Conservation (phyloP, 2,113 vertebrate genomes). For the Alexandromys fortis region DNA sequence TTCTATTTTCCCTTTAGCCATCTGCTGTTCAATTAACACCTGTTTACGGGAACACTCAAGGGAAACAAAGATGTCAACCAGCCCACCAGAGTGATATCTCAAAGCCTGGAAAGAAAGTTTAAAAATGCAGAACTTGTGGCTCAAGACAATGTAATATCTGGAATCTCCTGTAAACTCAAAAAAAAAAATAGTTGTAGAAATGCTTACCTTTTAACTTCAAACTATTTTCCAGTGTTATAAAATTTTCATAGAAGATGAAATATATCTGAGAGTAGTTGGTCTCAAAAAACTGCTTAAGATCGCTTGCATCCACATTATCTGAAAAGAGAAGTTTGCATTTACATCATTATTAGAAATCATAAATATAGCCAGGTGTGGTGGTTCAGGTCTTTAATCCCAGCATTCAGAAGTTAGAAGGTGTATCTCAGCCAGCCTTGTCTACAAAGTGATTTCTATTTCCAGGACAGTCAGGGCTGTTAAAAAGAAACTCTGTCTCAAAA, state of each 20-base stretch:
- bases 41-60: neutral
- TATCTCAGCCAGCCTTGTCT: neutral
- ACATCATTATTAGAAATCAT: slow-evolving; percentile 37
- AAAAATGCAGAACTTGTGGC: neutral
- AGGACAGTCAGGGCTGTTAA: neutral
- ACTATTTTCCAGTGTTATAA: slow-evolving; percentile 98
- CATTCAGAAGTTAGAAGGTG: neutral
- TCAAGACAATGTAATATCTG: neutral
- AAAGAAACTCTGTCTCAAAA: neutral
- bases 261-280: slow-evolving; percentile 98
- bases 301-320: slow-evolving; percentile 96
- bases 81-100: neutral
- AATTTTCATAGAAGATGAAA: slow-evolving; percentile 99
- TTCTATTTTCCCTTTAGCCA: neutral
- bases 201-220: slow-evolving; percentile 98
- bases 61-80: slow-evolving; percentile 3
- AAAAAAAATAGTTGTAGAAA: neutral
- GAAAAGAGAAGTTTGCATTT: slow-evolving; percentile 78
- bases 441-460: neutral
- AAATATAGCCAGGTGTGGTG: neutral
- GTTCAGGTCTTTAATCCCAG: neutral
- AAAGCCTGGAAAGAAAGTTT: neutral
- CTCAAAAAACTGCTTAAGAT: slow-evolving; percentile 98
- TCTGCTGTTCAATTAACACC: neutral
- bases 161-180: neutral